phyloP scores from a whole-genome alignment of 2,797 vertebrate species.

The Philypnodon macrostomus region DNA sequence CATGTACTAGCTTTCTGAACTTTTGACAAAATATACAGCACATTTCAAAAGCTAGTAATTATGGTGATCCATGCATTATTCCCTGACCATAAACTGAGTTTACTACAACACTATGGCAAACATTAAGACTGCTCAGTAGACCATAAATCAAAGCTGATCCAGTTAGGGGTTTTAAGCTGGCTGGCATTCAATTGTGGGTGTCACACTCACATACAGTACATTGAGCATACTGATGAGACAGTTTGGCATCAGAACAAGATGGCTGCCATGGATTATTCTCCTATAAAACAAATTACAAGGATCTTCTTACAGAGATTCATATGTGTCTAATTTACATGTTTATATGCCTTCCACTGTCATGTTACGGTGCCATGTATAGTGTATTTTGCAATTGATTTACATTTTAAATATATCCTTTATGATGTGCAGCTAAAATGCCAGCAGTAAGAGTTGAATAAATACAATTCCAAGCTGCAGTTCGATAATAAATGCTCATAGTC shows the following conservation, averaged over 20 bases:
- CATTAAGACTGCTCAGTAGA: too few species aligned
- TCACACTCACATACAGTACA: too few species aligned
- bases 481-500: not conserved
- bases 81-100: too few species aligned
- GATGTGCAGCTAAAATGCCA: not conserved
- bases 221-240: too few species aligned
- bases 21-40: too few species aligned
- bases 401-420: slow-evolving; percentile 7
- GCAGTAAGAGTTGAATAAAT: not conserved
- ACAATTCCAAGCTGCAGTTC: slow-evolving; percentile 9
- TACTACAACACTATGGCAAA: too few species aligned
- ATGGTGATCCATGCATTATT: too few species aligned
- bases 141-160: not conserved
- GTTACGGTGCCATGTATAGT: not conserved
- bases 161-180: not conserved
- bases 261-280: slow-evolving; percentile 9
- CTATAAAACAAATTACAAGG: slow-evolving; percentile 10
- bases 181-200: slow-evolving; percentile 5
- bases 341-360: not conserved
- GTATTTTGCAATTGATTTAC: slow-evolving; percentile 3
- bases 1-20: too few species aligned
- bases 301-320: slow-evolving; percentile 2
- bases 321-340: slow-evolving; percentile 10
- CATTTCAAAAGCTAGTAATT: too few species aligned
- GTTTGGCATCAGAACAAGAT: slow-evolving; percentile 18